Percentiles rank a stretch among this genome's conserved stretches.
phyloP scores from a whole-genome alignment of 2,888 invertebrate genomes.

The Andrena hattorfiana region DNA sequence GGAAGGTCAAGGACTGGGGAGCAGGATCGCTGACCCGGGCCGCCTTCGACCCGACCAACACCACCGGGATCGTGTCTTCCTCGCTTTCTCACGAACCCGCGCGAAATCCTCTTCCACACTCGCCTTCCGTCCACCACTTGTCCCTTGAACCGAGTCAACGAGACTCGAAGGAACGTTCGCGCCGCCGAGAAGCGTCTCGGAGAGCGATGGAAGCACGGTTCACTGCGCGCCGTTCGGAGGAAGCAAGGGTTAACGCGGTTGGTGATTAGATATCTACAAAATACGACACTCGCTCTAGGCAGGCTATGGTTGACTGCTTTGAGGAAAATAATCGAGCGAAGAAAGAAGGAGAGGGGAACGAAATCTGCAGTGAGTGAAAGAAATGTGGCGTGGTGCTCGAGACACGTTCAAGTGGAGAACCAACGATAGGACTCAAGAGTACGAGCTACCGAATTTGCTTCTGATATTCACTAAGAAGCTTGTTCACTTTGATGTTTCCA shows the following conservation, averaged over 20 bases:
- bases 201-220: no score
- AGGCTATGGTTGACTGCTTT: conserved; percentile 15
- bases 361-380: no score
- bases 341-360: no score
- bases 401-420: no score
- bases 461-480: no score
- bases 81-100: neutral
- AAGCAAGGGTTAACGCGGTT: conserved; percentile 14
- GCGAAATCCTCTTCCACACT: neutral
- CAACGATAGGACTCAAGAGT: no score
- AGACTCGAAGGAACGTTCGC: neutral
- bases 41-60: conserved; percentile 6
- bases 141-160: neutral
- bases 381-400: no score
- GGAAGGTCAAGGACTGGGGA: conserved; percentile 63
- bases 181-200: no score
- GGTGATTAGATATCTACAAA: conserved; percentile 24
- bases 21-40: conserved; percentile 54
- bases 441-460: no score
- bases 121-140: neutral
- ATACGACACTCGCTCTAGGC: conserved; percentile 13
- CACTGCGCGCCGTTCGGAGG: neutral
- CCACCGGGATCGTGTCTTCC: neutral
- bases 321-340: neutral
- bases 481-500: no score